Conservation (phyloP, 2,888 invertebrate genomes). For the Melipona bicolor region DNA sequence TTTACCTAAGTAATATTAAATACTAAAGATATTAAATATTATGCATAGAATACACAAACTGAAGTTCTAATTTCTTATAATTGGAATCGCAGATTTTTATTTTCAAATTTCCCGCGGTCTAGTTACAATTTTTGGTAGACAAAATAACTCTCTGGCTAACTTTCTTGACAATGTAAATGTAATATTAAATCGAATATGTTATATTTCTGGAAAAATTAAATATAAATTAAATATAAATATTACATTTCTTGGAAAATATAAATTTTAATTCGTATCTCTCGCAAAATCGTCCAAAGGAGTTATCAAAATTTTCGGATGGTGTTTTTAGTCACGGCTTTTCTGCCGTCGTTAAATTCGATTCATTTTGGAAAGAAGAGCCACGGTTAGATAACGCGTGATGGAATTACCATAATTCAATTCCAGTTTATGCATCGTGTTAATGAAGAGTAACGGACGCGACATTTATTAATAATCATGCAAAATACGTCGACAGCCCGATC, state of each 20-base stretch:
- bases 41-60: no score
- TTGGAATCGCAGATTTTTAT: no score
- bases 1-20: no score
- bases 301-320: background rate
- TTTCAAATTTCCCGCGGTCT: no score
- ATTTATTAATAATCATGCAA: constrained; percentile 34
- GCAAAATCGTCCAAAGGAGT: background rate
- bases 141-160: no score
- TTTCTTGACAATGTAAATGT: no score
- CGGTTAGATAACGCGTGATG: background rate
- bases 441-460: background rate
- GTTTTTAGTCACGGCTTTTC: no score
- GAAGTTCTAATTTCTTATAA: no score
- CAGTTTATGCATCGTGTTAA: constrained; percentile 2
- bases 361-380: background rate
- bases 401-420: constrained; percentile 24
- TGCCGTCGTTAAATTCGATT: background rate
- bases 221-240: background rate
- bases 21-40: no score
- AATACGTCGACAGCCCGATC: constrained; percentile 12
- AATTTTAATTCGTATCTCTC: no score
- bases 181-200: background rate
- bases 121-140: no score
- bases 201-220: background rate
- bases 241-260: background rate